Conservation (phyloP, 2,888 invertebrate species). For the Dynastes grantii region DNA sequence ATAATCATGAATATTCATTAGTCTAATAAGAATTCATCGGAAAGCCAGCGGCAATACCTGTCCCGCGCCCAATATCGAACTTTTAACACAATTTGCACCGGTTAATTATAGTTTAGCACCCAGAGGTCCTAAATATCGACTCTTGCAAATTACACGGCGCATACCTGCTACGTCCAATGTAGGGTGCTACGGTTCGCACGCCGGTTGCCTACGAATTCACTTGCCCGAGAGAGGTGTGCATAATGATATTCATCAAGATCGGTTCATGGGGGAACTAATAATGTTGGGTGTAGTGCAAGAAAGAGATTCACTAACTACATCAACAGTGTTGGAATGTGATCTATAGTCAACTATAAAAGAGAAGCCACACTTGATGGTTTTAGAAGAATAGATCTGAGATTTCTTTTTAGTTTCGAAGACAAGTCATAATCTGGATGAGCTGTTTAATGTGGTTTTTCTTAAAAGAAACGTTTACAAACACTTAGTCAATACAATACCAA, state of each 20-base stretch:
- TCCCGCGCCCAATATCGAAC: constrained; percentile 32
- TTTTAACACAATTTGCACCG: constrained; percentile 45
- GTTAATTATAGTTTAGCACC: constrained; percentile 47
- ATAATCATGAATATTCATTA: constrained; percentile 10
- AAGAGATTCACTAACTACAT: neutral
- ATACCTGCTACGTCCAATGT: neutral
- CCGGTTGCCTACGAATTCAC: neutral
- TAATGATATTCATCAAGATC: constrained; percentile 42
- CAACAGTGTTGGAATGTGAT: too few species aligned
- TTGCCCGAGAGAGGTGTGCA: constrained; percentile 12
- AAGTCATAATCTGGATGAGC: too few species aligned
- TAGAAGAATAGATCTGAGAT: too few species aligned
- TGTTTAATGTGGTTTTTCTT: too few species aligned
- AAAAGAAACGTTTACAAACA: too few species aligned
- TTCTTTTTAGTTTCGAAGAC: too few species aligned
- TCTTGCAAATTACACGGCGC: constrained; percentile 18
- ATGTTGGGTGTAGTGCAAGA: neutral
- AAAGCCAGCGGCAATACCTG: constrained; percentile 26
- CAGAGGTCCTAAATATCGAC: constrained; percentile 41
- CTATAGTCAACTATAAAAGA: too few species aligned
- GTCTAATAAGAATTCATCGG: constrained; percentile 32
- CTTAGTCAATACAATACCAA: too few species aligned
- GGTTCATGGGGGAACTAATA: constrained; percentile 27
- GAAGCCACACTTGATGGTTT: neutral
- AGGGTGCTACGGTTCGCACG: neutral